phyloP scores from a whole-genome alignment of 2,113 vertebrate genomes.

The Lota lota region DNA sequence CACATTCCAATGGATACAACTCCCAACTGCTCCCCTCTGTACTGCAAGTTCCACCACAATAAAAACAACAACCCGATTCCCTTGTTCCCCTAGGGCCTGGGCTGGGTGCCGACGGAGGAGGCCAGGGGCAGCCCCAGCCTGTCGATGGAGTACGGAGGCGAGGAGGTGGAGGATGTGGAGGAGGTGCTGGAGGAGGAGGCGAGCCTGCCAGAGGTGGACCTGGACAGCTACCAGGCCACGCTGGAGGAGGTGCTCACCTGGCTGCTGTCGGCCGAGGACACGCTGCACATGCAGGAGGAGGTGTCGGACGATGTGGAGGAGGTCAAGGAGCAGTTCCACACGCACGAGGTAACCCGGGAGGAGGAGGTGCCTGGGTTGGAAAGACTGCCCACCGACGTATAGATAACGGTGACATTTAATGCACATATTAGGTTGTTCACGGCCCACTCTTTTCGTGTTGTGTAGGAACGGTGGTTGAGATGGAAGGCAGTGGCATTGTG shows the following conservation, averaged over 20 bases:
- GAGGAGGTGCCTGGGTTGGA: neutral
- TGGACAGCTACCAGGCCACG: conserved; percentile 91
- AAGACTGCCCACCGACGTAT: too few relatives aligned
- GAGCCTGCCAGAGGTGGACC: conserved; percentile 78
- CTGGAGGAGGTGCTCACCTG: conserved; percentile 97
- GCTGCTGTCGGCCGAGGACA: conserved; percentile 91
- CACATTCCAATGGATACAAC: too few relatives aligned
- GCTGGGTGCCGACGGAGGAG: conserved; percentile 63
- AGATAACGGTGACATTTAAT: too few relatives aligned
- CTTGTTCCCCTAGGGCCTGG: conserved; percentile 32
- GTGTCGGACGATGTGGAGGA: conserved; percentile 94
- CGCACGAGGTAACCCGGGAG: conserved; percentile 82
- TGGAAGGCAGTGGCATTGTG: neutral
- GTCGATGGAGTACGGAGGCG: conserved; percentile 77
- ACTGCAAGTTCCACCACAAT: too few relatives aligned
- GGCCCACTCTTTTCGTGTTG: neutral
- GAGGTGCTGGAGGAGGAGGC: conserved; percentile 82
- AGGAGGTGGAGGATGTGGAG: conserved; percentile 62
- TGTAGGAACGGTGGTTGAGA: neutral
- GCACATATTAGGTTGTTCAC: too few relatives aligned
- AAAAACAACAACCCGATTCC: too few relatives aligned
- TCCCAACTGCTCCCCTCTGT: too few relatives aligned
- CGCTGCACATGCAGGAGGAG: conserved; percentile 86
- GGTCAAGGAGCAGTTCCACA: conserved; percentile 96
- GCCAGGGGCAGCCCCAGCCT: conserved; percentile 62